Conservation (phyloP, 2,888 invertebrate genomes). For the Phyto melanocephala region DNA sequence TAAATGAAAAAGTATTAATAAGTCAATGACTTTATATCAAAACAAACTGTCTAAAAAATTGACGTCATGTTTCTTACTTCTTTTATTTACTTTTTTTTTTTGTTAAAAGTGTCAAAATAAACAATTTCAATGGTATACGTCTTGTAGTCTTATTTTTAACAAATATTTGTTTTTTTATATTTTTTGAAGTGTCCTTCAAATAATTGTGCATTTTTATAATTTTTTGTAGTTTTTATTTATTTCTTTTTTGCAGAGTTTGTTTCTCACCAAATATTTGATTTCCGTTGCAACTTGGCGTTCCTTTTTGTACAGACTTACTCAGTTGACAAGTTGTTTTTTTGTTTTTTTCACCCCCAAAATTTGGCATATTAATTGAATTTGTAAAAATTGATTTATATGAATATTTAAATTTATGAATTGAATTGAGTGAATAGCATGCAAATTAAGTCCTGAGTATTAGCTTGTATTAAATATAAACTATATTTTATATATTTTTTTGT, state of each 20-base stretch:
- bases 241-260: background rate
- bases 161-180: background rate
- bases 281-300: background rate
- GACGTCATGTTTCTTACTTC: background rate
- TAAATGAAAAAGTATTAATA: too few species aligned
- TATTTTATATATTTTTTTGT: too few species aligned
- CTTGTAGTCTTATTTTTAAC: background rate
- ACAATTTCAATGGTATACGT: background rate
- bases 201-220: background rate
- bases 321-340: background rate
- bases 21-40: slow-evolving; percentile 13
- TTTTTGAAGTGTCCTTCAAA: background rate
- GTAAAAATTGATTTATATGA: background rate
- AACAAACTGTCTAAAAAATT: background rate
- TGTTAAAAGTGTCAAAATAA: slow-evolving; percentile 12
- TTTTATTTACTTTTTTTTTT: background rate
- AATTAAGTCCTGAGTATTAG: background rate
- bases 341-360: background rate
- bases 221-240: background rate
- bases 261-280: slow-evolving; percentile 5
- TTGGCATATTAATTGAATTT: slow-evolving; percentile 27
- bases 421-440: slow-evolving; percentile 58
- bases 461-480: too few species aligned
- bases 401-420: slow-evolving; percentile 44
- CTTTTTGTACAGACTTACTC: background rate